A percentile compares a stretch with the other conserved stretches of the same genome.
These are phyloP conservation scores for Carcinoscorpius rotundicauda DNA, from an alignment of 1,140 invertebrate species.

Conservation along the genomic window DNA sequence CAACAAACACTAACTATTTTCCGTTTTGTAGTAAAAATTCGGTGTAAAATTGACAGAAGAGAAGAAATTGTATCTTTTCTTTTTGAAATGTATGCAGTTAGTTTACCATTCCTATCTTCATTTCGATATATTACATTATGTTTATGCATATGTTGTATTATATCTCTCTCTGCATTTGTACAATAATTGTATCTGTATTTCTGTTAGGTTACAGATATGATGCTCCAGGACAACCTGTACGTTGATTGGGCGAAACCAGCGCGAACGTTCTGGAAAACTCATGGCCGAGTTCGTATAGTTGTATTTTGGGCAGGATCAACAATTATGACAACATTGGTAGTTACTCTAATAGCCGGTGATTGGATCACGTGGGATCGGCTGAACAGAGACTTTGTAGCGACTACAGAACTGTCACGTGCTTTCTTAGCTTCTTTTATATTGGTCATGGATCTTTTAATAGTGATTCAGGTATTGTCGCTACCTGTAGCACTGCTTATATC, in stretches of 20 bases:
- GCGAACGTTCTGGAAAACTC: conserved; percentile 35
- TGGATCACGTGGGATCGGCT: conserved; percentile 42
- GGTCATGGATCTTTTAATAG: conserved; percentile 44
- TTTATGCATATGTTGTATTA: too few species aligned
- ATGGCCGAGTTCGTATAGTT: conserved; percentile 37
- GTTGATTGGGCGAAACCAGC: conserved; percentile 37
- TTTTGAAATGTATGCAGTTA: too few species aligned
- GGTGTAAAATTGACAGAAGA: too few species aligned
- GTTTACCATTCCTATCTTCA: too few species aligned
- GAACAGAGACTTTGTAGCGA: conserved; percentile 41
- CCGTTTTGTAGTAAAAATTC: too few species aligned
- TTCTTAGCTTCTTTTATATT: conserved; percentile 45
- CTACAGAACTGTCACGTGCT: conserved; percentile 42
- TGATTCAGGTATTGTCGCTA: conserved; percentile 37
- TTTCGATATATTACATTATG: too few species aligned
- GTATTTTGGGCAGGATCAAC: conserved; percentile 41
- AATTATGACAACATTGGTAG: conserved; percentile 37
- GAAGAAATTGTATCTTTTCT: too few species aligned
- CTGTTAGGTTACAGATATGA: conserved; percentile 43
- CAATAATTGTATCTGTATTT: too few species aligned
- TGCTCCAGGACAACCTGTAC: conserved; percentile 45
- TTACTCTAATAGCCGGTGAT: conserved; percentile 42
- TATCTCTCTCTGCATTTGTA: too few species aligned
- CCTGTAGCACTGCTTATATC: neutral
- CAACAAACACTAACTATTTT: too few species aligned